Base-by-base conservation (phyloP, 1,140 invertebrate species). In the Platyscapa corneri region DNA sequence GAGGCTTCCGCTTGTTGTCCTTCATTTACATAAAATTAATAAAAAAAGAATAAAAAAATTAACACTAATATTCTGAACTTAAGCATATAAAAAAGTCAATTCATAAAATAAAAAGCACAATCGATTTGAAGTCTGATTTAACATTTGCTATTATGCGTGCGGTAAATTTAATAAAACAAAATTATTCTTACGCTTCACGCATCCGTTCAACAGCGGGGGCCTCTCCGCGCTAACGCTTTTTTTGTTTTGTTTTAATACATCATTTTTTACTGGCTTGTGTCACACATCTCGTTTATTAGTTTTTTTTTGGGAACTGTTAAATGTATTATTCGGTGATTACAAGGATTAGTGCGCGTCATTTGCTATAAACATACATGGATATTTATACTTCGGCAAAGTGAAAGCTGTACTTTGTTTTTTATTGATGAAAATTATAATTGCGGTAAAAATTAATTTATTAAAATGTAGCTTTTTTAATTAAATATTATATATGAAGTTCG, bases 1-100 rank as follows among this genome's bases (percentile, higher is more conserved):
- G 84, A 82, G 87, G 77, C 86, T 80, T 88, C 77, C 42, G 60
- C 83, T 75, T 77, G 70, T 86, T 84, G 65, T 75, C 16, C 18
- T 49, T 34, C 30, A 30, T 42, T 6, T 27, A 6, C 12, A 74
- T 74, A 27, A 39, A 12, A 27, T 27, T 60, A 27, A 27, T 5
- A 60, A 10, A 56, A 20, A 56, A 3, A 56, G 7, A 60, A 27
- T 16, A 53, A 10, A 53, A 16, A 2, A 53, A 53, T 53, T 46
- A 7, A 56, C 18, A 56, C 53, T 16, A 56, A 76, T 76, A 65
- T 65, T 34, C 37, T 10, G 0, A 39, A 32, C 0, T 49, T 30
- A 49, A 70, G 49, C 23, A 49, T 37, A n/a, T 20, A 56, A 75
- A 14, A 32, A 67, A 64, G 30, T 49, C 27, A n/a, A 75, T 64